Evolutionary conservation across 2,113 vertebrate genomes (phyloP).

Genomic region (Chloroceryle aenea): DNA sequence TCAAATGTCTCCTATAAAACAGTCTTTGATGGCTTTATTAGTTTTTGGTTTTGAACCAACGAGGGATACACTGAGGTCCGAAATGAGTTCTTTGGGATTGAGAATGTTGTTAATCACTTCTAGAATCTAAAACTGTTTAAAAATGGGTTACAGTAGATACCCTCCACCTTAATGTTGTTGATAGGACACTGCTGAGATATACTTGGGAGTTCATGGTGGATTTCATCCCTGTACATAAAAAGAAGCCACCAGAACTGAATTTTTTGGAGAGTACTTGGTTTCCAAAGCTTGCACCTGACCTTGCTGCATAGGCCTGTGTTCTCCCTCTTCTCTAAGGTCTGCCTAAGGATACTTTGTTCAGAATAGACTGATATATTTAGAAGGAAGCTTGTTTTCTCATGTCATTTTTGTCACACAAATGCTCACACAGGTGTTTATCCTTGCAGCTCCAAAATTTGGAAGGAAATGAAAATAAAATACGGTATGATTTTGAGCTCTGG

Average conservation of each 20-base stretch:
- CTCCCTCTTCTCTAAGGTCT: not conserved
- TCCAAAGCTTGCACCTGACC: not conserved
- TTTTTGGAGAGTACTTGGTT: not conserved
- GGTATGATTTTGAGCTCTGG: not conserved
- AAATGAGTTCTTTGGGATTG: not conserved
- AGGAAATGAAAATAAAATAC: not conserved
- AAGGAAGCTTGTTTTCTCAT: not conserved
- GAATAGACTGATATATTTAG: not conserved
- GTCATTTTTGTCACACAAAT: not conserved
- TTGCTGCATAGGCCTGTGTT: not conserved
- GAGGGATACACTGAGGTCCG: not conserved
- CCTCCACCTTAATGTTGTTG: not conserved
- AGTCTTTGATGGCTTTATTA: not conserved
- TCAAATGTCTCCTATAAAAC: not conserved
- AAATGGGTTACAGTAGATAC: accelerated
- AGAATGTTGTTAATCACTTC: not conserved
- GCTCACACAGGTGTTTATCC: not conserved
- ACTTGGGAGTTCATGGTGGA: not conserved
- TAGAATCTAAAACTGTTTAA: accelerated
- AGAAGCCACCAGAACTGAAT: not conserved
- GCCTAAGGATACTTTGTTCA: not conserved
- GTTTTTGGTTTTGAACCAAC: not conserved
- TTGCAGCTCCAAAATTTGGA: not conserved
- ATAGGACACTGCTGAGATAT: not conserved
- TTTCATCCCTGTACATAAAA: not conserved